phyloP scores from a whole-genome alignment of 2,113 vertebrate genomes.

The Oncorhynchus keta region DNA sequence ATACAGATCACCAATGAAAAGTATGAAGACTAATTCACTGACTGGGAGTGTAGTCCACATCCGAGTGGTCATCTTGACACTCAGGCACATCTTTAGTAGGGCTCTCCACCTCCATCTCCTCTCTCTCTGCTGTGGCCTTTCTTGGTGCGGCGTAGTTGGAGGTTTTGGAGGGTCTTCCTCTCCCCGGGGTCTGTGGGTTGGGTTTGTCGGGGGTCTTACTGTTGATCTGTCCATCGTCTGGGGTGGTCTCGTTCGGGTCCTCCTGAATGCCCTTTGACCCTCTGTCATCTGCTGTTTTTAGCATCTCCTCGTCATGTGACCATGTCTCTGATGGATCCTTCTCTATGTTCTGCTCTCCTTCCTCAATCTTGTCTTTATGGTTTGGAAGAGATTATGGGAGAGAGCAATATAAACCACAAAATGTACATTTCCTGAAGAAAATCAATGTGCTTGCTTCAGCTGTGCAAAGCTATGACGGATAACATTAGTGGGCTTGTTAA shows the following conservation, averaged over 20 bases:
- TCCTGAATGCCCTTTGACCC: constrained; percentile 27
- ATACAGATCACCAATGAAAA: background rate
- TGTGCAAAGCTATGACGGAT: too few species aligned
- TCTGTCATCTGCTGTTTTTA: constrained; percentile 15
- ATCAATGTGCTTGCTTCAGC: too few species aligned
- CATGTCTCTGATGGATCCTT: constrained; percentile 31
- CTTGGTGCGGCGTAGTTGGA: constrained; percentile 19
- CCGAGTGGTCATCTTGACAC: constrained; percentile 67
- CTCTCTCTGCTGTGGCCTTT: constrained; percentile 35
- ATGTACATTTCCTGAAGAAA: background rate
- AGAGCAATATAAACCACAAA: background rate
- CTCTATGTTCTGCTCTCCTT: constrained; percentile 32
- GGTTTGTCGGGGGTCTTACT: constrained; percentile 18
- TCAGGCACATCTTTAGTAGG: constrained; percentile 34
- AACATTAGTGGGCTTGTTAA: too few species aligned
- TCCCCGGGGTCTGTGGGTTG: background rate
- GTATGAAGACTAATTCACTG: constrained; percentile 25
- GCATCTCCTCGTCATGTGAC: constrained; percentile 39
- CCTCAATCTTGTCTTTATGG: constrained; percentile 48
- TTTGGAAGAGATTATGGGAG: constrained; percentile 11
- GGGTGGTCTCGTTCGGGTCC: constrained; percentile 8
- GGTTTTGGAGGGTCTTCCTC: constrained; percentile 36
- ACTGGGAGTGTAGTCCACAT: constrained; percentile 71
- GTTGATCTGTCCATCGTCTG: constrained; percentile 26
- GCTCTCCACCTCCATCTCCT: constrained; percentile 22